Evolutionary conservation across 2,797 vertebrate genomes (phyloP), one percentile per base, ranked within the genome.

Genomic region (Aphelocoma californica): DNA sequence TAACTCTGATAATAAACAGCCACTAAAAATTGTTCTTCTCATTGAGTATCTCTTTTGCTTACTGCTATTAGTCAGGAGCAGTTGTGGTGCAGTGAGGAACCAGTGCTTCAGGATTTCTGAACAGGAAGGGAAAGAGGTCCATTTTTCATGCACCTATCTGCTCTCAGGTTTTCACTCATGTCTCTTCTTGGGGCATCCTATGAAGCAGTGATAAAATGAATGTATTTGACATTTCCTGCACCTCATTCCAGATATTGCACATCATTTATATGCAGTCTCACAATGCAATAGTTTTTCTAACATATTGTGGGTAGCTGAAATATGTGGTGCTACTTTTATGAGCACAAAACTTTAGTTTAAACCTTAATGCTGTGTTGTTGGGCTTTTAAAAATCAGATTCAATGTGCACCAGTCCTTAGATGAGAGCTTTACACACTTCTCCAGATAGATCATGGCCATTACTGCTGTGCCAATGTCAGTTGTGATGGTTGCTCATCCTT

Each of bases 211-310:
- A 32, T 81, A 62, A 83, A 92, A 90, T 60, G 17, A 54, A 94
- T 31, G 58, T 67, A 51, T 56, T 70, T 81, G 66, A 58, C 5
- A 3, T 75, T 92, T 92, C 50, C 61, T 51, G 50, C 50, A 88
- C 75, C 80, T 96, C 80, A 80, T 93, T 93, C 53, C 25, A 78
- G 36, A 18, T 92, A 78, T 79, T 88, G 56, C 80, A 91, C 77
- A 54, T 73, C 71, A 57, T 77, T 81, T 91, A 82, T 60, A 77
- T 25, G 38, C 31, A 86, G 25, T 61, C 57, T 86, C 34, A 71
- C 57, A 81, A 51, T 31, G 21, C 24, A 77, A 34, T 87, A 61
- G 20, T 56, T 88, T 89, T 79, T 84, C 62, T 36, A 84, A 90
- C 77, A 28, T 73, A 57, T 12, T 65, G 50, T 69, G 57, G 29